phyloP scores from a whole-genome alignment of 2,888 invertebrate species.

The Halictus ligatus region DNA sequence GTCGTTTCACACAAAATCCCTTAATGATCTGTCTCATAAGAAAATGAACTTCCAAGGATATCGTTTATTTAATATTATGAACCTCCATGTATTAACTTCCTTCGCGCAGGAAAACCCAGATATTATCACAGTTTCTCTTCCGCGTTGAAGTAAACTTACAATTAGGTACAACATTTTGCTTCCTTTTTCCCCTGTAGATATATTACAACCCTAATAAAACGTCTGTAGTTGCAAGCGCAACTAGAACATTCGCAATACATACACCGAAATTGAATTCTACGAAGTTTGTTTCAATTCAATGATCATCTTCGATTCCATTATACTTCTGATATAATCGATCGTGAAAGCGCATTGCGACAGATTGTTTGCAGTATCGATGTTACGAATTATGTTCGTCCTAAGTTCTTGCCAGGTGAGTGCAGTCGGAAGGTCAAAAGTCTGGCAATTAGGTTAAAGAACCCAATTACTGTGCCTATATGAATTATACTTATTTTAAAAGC shows the following conservation, averaged over 20 bases:
- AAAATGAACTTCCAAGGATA: slow-evolving; percentile 35
- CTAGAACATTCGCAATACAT: slow-evolving; percentile 25
- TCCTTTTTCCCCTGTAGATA: slow-evolving; percentile 40
- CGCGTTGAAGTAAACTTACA: slow-evolving; percentile 60
- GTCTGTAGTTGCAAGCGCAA: slow-evolving; percentile 20
- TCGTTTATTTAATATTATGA: slow-evolving; percentile 48
- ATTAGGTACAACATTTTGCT: slow-evolving; percentile 51
- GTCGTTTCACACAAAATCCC: slow-evolving; percentile 29
- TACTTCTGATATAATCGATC: neutral
- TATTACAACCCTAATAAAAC: slow-evolving; percentile 39
- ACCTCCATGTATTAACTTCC: slow-evolving; percentile 31
- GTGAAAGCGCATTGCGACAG: neutral
- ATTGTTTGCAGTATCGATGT: slow-evolving; percentile 25
- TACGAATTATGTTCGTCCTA: neutral
- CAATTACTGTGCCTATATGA: too few species aligned
- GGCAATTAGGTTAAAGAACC: too few species aligned
- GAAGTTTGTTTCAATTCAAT: neutral
- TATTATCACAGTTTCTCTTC: slow-evolving; percentile 69
- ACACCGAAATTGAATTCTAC: neutral
- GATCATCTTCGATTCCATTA: neutral
- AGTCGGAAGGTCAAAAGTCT: neutral
- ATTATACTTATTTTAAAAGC: too few species aligned
- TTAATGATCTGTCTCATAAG: slow-evolving; percentile 37
- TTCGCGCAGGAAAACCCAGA: slow-evolving; percentile 52
- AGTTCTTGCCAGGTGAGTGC: neutral